These are phyloP conservation scores for Dipodomys stephensi DNA, from an alignment of 2,113 vertebrate species.

Conservation along the genomic window DNA sequence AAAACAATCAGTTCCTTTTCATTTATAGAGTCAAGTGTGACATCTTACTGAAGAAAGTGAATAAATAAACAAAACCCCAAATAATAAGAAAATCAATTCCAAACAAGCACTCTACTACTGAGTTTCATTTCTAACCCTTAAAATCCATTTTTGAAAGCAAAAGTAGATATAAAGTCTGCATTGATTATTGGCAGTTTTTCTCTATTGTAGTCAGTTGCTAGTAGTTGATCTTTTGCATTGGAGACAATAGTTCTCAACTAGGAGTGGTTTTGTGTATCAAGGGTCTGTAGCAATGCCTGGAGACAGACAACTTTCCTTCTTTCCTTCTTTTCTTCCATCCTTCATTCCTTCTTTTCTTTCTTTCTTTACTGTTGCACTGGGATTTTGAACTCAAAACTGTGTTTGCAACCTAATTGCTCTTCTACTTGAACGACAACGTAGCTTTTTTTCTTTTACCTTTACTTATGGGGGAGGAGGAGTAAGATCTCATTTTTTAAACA, in stretches of 20 bases:
- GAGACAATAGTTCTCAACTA: neutral
- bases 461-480: too few species aligned
- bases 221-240: neutral
- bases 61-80: neutral
- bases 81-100: too few species aligned
- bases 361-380: too few species aligned
- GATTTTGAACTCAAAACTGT: too few species aligned
- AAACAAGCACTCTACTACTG: neutral
- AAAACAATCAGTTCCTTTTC: neutral
- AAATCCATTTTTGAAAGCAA: neutral
- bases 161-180: neutral
- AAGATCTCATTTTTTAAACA: too few species aligned
- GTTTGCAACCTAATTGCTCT: too few species aligned
- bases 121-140: neutral
- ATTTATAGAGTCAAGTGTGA: neutral
- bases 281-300: neutral
- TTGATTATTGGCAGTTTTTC: neutral
- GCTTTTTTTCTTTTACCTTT: too few species aligned
- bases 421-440: too few species aligned
- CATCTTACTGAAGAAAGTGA: neutral
- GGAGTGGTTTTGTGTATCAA: neutral
- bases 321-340: too few species aligned
- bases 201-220: neutral
- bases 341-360: too few species aligned
- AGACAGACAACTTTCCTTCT: neutral